Evolutionary conservation across 64 coral and sea anemone species (phyloP), one percentile per base, ranked within the genome.

Genomic region (Stylophora pistillata): DNA sequence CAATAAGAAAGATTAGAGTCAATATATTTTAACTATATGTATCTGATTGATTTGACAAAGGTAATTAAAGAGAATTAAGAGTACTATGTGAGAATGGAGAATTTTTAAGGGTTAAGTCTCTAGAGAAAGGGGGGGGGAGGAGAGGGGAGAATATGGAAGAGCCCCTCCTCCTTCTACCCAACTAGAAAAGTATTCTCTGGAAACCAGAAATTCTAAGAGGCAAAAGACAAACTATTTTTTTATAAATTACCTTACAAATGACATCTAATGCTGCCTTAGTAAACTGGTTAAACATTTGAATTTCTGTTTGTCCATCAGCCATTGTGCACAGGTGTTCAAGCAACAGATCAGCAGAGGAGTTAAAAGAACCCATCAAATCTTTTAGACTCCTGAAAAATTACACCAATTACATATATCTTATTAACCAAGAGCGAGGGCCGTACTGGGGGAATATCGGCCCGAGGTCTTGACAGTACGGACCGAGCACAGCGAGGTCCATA

Each of bases 361-460:
- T 91, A 26, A 91, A 91, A 71, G 79, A 55, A 6, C 28, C 3
- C 80, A 91, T 91, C 56, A 91, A 73, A 47, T 91, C 81, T 59
- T 91, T 91, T 4, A 91, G 81, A 37, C 69, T 75, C 32, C 89
- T 91, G 30, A 2, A 57, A 16, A 54, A 63, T 28, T 73, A 30
- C 28, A 60, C 28, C 15, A 1, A 0, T 47, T 13, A 18, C 7
- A 9, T 26, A 9, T 26, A 21, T 72, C 5, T 72, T 26, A 72
- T 11, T 72, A 26, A 29, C n/a, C n/a, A n/a, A n/a, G n/a, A n/a
- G n/a, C n/a, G n/a, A n/a, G n/a, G n/a, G n/a, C n/a, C n/a, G n/a
- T n/a, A n/a, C n/a, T n/a, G n/a, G n/a, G n/a, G n/a, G n/a, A n/a
- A n/a, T n/a, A n/a, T n/a, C n/a, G n/a, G n/a, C n/a, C n/a, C n/a